These are phyloP conservation scores for Danio jaintianensis DNA, from an alignment of 2,797 vertebrate genomes.

Conservation along the genomic window DNA sequence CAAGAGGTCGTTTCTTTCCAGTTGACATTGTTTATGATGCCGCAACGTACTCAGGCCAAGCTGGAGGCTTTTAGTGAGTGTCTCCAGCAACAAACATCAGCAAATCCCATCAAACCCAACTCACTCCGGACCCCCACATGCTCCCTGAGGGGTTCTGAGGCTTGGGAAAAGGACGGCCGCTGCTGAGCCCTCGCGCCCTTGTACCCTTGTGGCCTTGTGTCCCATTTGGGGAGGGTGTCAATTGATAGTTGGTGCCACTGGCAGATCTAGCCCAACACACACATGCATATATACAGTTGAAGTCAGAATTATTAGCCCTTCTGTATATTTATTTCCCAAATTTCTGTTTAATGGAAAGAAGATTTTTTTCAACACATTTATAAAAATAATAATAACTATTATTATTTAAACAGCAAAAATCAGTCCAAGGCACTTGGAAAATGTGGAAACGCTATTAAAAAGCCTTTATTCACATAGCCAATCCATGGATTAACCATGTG, in stretches of 20 bases:
- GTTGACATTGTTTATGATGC: conserved; percentile 77
- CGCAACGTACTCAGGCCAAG: conserved; percentile 71
- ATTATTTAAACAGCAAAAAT: no score
- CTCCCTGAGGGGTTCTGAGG: conserved; percentile 73
- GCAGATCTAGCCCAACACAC: conserved; percentile 53
- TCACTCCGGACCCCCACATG: conserved; percentile 60
- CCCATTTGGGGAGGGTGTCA: conserved; percentile 77
- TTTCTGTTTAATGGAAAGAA: no score
- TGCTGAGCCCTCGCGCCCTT: conserved; percentile 70
- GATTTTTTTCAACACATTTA: no score
- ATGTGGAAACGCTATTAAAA: no score
- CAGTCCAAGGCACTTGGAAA: no score
- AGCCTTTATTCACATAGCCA: no score
- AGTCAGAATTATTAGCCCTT: no score
- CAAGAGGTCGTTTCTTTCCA: conserved; percentile 74
- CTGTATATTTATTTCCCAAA: no score
- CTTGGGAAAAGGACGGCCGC: conserved; percentile 84
- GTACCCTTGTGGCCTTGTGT: conserved; percentile 67
- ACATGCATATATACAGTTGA: conserved; percentile 17
- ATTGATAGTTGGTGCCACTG: conserved; percentile 74
- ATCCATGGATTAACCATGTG: no score
- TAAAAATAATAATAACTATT: no score
- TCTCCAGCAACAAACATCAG: conserved; percentile 81
- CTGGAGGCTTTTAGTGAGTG: conserved; percentile 70
- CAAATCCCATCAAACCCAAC: conserved; percentile 81